phyloP scores from a whole-genome alignment of 1,140 invertebrate species.

The Drepana arcuata region DNA sequence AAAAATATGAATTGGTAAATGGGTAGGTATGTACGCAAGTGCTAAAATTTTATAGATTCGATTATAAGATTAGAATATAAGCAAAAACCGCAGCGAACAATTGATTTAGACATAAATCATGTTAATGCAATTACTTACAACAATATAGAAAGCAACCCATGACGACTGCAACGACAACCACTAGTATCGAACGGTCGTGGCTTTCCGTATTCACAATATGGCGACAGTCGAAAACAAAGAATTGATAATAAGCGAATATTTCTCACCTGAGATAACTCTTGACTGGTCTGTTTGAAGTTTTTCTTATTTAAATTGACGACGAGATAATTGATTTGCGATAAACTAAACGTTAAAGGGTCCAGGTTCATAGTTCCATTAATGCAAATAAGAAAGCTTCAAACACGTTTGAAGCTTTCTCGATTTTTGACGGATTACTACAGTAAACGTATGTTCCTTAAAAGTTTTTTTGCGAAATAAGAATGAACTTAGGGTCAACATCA shows the following conservation, averaged over 20 bases:
- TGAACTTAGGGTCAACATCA: constrained; percentile 65
- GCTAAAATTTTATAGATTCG: too few species aligned
- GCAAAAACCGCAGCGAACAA: too few species aligned
- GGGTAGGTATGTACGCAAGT: too few species aligned
- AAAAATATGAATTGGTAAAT: too few species aligned
- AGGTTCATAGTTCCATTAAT: constrained; percentile 98
- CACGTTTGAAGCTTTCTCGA: constrained; percentile 83
- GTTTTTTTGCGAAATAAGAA: constrained; percentile 57
- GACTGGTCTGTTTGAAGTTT: constrained; percentile 90
- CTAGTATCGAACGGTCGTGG: constrained; percentile 38
- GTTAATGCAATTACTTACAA: constrained; percentile 8
- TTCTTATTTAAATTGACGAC: constrained; percentile 96
- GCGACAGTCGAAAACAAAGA: constrained; percentile 63
- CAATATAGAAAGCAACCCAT: constrained; percentile 11
- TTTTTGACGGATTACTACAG: constrained; percentile 54
- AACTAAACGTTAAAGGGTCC: constrained; percentile 97
- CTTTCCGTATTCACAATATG: constrained; percentile 52
- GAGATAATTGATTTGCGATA: constrained; percentile 97
- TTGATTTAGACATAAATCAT: too few species aligned
- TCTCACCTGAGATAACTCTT: constrained; percentile 77
- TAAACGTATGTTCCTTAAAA: constrained; percentile 52
- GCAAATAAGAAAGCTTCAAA: constrained; percentile 78
- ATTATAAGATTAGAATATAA: too few species aligned
- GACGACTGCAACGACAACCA: constrained; percentile 5
- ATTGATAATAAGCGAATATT: constrained; percentile 21